A percentile compares a stretch with the other conserved stretches of the same genome.
Evolutionary conservation across 2,113 vertebrate species (phyloP).

Genomic region (Cephalopholis sonnerati): DNA sequence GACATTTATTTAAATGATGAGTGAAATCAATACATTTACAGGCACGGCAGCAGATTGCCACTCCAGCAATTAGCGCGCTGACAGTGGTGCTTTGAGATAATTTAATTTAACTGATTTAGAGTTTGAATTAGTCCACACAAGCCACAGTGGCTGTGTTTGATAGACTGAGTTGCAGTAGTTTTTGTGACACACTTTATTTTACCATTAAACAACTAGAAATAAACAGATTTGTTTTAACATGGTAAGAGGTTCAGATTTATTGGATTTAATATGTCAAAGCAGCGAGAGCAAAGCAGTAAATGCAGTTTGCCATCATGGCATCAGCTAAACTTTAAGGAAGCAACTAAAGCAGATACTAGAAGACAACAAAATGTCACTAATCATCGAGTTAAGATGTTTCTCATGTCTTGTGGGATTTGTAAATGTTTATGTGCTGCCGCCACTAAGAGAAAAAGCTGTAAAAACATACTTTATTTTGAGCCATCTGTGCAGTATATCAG

Average conservation of each 20-base stretch:
- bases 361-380: slow-evolving; percentile 50
- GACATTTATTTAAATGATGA: slow-evolving; percentile 34
- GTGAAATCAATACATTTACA: slow-evolving; percentile 29
- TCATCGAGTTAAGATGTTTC: slow-evolving; percentile 53
- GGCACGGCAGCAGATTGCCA: slow-evolving; percentile 7
- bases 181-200: slow-evolving; percentile 10
- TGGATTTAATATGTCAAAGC: neutral
- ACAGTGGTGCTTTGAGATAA: slow-evolving; percentile 20
- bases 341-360: neutral
- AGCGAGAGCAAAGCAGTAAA: slow-evolving; percentile 7
- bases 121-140: slow-evolving; percentile 18
- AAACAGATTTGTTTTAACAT: neutral
- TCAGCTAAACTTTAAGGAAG: neutral
- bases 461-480: slow-evolving; percentile 35
- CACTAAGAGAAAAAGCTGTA: slow-evolving; percentile 31
- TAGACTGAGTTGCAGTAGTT: neutral
- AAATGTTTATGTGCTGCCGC: slow-evolving; percentile 12
- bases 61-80: slow-evolving; percentile 22
- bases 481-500: slow-evolving; percentile 45
- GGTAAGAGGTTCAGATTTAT: neutral
- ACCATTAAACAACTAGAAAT: slow-evolving; percentile 6
- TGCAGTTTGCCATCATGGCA: neutral
- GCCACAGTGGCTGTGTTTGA: slow-evolving; percentile 11
- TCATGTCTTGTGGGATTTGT: slow-evolving; percentile 43
- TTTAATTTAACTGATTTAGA: slow-evolving; percentile 33